Conservation (phyloP, 2,797 vertebrate genomes). For the Erethizon dorsatum region DNA sequence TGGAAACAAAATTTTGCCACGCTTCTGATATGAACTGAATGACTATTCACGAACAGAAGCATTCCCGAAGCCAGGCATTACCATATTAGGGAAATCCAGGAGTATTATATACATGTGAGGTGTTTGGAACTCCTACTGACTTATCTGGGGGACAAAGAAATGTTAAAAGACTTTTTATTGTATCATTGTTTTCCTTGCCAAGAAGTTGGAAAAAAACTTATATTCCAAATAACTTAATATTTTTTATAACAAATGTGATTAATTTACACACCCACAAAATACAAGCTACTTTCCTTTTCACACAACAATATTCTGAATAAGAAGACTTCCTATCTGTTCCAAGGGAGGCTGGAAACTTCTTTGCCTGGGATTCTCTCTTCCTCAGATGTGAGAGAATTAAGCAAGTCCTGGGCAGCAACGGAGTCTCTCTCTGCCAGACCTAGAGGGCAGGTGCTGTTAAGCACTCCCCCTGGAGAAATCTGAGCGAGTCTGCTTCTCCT, state of each 20-base stretch:
- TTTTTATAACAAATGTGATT: conserved; percentile 31
- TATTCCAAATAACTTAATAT: conserved; percentile 5
- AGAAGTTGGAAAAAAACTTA: conserved; percentile 20
- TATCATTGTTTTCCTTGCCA: conserved; percentile 12
- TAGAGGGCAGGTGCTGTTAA: conserved; percentile 53
- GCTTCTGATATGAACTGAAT: background rate
- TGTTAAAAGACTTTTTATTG: background rate
- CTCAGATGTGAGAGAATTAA: conserved; percentile 52
- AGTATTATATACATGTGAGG: background rate
- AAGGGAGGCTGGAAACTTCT: conserved; percentile 33
- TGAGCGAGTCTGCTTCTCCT: background rate
- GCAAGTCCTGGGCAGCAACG: background rate
- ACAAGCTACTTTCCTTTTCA: conserved; percentile 13
- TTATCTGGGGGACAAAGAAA: conserved; percentile 48
- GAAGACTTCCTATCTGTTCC: conserved; percentile 51
- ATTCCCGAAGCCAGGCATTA: background rate
- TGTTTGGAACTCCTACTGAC: conserved; percentile 19
- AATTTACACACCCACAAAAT: background rate
- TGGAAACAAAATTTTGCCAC: background rate
- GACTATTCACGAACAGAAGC: background rate
- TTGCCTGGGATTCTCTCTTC: conserved; percentile 68
- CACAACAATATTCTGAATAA: conserved; percentile 9
- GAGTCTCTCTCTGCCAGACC: conserved; percentile 59
- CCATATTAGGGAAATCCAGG: background rate
- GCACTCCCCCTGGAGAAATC: conserved; percentile 77